Evolutionary conservation across 2,888 invertebrate genomes (phyloP), one percentile per base, ranked within the genome.

Genomic region (Seira sanloemensis): DNA sequence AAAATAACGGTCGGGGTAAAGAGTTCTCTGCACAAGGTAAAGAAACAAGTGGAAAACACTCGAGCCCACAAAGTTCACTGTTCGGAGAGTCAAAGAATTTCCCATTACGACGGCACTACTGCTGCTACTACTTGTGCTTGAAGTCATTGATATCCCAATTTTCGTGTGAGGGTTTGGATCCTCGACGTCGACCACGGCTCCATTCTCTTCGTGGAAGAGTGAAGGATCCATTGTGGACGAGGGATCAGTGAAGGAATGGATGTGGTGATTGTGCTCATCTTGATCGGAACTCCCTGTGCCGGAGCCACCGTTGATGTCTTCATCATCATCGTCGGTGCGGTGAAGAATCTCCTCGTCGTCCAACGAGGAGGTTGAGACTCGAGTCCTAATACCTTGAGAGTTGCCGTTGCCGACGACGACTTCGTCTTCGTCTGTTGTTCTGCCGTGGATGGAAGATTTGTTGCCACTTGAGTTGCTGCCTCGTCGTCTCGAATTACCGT

Each of bases 331-430:
- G 24, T 76, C 76, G 62, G 69, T n/a, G n/a, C n/a, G n/a, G n/a
- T n/a, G n/a, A n/a, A 85, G 75, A 54, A 86, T 73, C 37, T 88
- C 88, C 62, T 88, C 88, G 67, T 88, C 88, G 68, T 88, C 86
- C 21, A 83, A 85, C 19, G 85, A 84, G n/a, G n/a, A n/a, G n/a
- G n/a, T n/a, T n/a, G n/a, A n/a, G 16, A 77, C 86, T 12, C 78
- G 46, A 12, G 66, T 50, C 7, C 68, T 19, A 50, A 84, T 75
- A 19, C 80, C 78, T 37, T 78, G 82, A 12, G 83, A 50, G 24
- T 76, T 81, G 26, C 66, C 67, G 23, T 54, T 75, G n/a, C n/a
- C n/a, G n/a, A n/a, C n/a, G n/a, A n/a, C n/a, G n/a, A n/a, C n/a
- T 9, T 69, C 75, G 9, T 75, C 81, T n/a, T 69, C 81, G 7